A percentile compares a stretch with the other conserved stretches of the same genome.
phyloP scores from a whole-genome alignment of 2,888 invertebrate species.

The Lasioglossum oenotherae region DNA sequence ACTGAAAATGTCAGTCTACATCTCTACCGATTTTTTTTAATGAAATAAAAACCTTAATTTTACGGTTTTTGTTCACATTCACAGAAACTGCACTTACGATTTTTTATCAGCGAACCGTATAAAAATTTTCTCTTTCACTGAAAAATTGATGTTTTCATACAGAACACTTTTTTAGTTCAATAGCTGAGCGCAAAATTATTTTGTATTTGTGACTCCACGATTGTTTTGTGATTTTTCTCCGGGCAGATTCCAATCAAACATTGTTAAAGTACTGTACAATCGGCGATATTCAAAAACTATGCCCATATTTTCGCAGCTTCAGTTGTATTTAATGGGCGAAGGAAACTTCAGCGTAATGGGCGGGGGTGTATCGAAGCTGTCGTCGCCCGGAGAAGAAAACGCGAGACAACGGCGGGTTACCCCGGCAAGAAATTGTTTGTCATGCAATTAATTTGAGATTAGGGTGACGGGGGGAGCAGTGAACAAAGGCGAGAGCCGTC shows the following conservation, averaged over 20 bases:
- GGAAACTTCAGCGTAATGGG: slow-evolving; percentile 30
- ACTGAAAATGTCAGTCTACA: background rate
- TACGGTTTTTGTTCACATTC: background rate
- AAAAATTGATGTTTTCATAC: background rate
- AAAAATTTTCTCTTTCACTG: background rate
- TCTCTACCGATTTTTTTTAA: no score
- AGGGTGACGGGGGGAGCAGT: slow-evolving; percentile 50
- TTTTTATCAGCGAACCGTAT: background rate
- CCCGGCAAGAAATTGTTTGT: slow-evolving; percentile 72
- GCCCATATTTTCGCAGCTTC: slow-evolving; percentile 35
- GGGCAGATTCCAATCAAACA: background rate
- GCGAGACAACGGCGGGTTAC: slow-evolving; percentile 46
- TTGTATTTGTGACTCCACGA: background rate
- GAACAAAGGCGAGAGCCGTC: slow-evolving; percentile 45
- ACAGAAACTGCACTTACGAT: background rate
- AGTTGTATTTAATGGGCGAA: slow-evolving; percentile 48
- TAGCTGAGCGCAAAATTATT: background rate
- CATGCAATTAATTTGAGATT: slow-evolving; percentile 76
- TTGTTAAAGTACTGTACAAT: background rate
- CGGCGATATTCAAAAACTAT: background rate
- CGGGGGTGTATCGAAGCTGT: slow-evolving; percentile 29
- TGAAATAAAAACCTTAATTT: no score
- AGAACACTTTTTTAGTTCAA: background rate
- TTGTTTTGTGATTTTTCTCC: background rate
- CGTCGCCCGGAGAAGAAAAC: slow-evolving; percentile 50